Percentiles rank a stretch among this genome's conserved stretches.
phyloP scores from a whole-genome alignment of 2,888 invertebrate genomes.

The Troglohyphantes excavatus region DNA sequence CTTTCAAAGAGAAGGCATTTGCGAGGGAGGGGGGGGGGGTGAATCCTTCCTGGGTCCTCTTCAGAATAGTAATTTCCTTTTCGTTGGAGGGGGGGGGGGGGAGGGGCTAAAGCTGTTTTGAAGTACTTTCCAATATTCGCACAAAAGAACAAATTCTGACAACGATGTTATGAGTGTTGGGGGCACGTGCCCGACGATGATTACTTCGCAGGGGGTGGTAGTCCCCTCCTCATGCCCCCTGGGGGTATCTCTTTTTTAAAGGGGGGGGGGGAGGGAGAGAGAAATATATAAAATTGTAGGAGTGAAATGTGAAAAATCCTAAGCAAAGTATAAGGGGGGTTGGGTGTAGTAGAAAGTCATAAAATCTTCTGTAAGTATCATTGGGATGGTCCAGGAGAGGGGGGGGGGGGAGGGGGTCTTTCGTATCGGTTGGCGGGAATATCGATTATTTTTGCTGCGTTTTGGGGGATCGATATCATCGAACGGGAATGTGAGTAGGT shows the following conservation, averaged over 20 bases:
- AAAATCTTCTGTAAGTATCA: slow-evolving; percentile 74
- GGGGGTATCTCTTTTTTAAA: slow-evolving; percentile 5
- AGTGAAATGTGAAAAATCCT: slow-evolving; percentile 57
- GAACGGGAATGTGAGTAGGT: slow-evolving; percentile 49
- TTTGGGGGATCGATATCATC: slow-evolving; percentile 63
- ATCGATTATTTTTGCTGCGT: slow-evolving; percentile 43
- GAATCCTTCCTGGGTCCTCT: slow-evolving; percentile 66
- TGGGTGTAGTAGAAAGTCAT: slow-evolving; percentile 72
- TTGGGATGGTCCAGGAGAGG: no score
- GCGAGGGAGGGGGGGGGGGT: no score
- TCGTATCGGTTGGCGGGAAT: slow-evolving; percentile 31
- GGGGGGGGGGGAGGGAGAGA: not conserved
- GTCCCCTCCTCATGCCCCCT: slow-evolving; percentile 1
- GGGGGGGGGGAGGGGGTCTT: slow-evolving; percentile 14
- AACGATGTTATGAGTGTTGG: slow-evolving; percentile 59
- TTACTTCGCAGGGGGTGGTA: slow-evolving; percentile 45
- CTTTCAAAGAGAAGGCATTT: not conserved
- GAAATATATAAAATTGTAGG: slow-evolving; percentile 66
- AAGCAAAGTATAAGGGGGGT: slow-evolving; percentile 33
- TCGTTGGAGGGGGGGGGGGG: not conserved
- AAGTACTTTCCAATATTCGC: slow-evolving; percentile 78
- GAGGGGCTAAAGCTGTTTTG: slow-evolving; percentile 74
- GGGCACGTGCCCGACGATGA: slow-evolving; percentile 65
- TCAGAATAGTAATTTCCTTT: slow-evolving; percentile 77
- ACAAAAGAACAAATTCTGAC: slow-evolving; percentile 76